phyloP scores from a whole-genome alignment of 2,888 invertebrate genomes.

The Tipula confusa region DNA sequence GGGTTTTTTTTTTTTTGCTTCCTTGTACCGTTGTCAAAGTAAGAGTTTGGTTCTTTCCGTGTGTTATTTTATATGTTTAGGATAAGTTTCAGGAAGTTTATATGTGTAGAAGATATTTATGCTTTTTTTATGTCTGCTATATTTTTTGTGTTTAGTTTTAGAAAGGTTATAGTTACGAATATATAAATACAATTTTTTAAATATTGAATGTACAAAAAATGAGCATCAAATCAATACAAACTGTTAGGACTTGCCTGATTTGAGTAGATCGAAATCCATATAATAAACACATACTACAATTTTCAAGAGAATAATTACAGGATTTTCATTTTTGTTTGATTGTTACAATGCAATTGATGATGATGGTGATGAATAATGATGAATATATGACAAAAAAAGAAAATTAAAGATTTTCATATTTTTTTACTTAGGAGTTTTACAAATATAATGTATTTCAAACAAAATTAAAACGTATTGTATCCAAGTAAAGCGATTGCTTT shows the following conservation, averaged over 20 bases:
- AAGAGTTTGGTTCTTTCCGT: not conserved
- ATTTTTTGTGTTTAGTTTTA: not conserved
- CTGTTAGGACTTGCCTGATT: not conserved
- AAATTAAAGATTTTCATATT: not conserved
- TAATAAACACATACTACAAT: not conserved
- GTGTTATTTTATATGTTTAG: not conserved
- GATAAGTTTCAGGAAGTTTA: not conserved
- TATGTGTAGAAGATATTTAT: not conserved
- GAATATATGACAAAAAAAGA: not conserved
- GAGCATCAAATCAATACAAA: not conserved
- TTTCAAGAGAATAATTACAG: conserved; percentile 28
- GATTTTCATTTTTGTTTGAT: conserved; percentile 21
- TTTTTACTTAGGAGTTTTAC: not conserved
- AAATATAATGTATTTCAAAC: not conserved
- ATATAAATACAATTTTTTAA: not conserved
- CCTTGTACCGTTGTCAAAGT: not conserved
- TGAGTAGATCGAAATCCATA: not conserved
- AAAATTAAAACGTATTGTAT: conserved; percentile 26
- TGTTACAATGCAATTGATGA: conserved; percentile 21
- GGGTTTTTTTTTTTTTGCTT: not conserved
- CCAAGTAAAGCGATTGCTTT: not conserved
- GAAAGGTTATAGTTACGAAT: not conserved
- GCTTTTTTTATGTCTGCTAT: not conserved
- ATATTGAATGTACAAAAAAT: not conserved
- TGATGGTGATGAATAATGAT: not conserved